These are phyloP conservation scores for Labia minor DNA, from an alignment of 2,888 invertebrate genomes.

Conservation along the genomic window DNA sequence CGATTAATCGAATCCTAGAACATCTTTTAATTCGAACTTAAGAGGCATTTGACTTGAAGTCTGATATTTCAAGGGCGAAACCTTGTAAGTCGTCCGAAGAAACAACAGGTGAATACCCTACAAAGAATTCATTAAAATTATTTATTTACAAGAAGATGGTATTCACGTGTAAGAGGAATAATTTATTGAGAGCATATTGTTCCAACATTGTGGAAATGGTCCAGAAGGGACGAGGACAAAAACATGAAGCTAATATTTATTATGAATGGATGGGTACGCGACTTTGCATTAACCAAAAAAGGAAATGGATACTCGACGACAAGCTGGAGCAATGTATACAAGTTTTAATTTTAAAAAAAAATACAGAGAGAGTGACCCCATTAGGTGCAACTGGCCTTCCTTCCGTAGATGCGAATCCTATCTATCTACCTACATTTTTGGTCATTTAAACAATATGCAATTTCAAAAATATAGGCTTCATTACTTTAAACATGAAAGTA, in stretches of 20 bases:
- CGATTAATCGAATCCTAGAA: background rate
- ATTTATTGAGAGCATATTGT: too few relatives aligned
- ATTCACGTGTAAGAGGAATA: background rate
- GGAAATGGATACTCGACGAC: background rate
- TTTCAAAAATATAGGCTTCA: background rate
- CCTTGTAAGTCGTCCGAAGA: slow-evolving; percentile 1
- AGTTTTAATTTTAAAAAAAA: background rate
- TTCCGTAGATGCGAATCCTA: background rate
- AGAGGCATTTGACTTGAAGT: slow-evolving; percentile 7
- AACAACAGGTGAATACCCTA: slow-evolving; percentile 3
- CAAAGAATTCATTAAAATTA: background rate
- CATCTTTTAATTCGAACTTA: slow-evolving; percentile 1
- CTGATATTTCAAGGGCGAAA: background rate
- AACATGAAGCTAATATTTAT: background rate
- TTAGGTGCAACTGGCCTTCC: background rate
- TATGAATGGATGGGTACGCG: background rate
- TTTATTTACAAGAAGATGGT: background rate
- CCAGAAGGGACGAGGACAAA: background rate
- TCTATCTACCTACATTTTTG: background rate
- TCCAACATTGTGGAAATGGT: too few relatives aligned
- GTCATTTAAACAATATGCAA: background rate
- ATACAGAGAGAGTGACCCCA: background rate
- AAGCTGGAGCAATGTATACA: background rate
- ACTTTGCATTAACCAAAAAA: background rate
- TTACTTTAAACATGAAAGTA: too few relatives aligned